These are phyloP conservation scores for Sapayoa aenigma DNA, from an alignment of 2,113 vertebrate species.

Conservation along the genomic window DNA sequence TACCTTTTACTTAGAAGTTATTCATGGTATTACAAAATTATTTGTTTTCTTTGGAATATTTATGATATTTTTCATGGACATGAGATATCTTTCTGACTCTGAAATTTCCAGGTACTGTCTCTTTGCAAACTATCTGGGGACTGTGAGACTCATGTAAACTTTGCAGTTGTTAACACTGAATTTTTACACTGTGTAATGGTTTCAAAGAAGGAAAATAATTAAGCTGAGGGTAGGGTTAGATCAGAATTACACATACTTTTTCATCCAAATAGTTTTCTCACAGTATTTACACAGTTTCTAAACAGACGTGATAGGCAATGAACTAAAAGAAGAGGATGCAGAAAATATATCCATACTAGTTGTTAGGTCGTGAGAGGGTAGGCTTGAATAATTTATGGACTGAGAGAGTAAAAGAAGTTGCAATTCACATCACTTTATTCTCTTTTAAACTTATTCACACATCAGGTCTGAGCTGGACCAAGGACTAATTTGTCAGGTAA, in stretches of 20 bases:
- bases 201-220: not conserved
- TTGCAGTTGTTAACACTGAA: not conserved
- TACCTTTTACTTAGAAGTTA: not conserved
- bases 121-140: not conserved
- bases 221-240: not conserved
- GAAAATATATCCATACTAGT: not conserved
- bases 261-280: not conserved
- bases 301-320: not conserved
- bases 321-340: not conserved
- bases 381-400: conserved; percentile 8
- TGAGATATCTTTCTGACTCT: not conserved
- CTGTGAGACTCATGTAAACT: not conserved
- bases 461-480: not conserved
- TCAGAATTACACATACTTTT: not conserved
- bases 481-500: conserved; percentile 12
- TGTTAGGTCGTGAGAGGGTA: not conserved
- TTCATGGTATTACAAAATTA: not conserved
- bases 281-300: not conserved
- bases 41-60: not conserved
- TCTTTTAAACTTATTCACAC: not conserved
- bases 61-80: not conserved
- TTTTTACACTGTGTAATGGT: not conserved
- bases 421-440: not conserved
- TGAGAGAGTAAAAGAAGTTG: not conserved
- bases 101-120: not conserved